Evolutionary conservation across 2,888 invertebrate species (phyloP), one percentile per base, ranked within the genome.

Genomic region (Entomobrya multifasciata): DNA sequence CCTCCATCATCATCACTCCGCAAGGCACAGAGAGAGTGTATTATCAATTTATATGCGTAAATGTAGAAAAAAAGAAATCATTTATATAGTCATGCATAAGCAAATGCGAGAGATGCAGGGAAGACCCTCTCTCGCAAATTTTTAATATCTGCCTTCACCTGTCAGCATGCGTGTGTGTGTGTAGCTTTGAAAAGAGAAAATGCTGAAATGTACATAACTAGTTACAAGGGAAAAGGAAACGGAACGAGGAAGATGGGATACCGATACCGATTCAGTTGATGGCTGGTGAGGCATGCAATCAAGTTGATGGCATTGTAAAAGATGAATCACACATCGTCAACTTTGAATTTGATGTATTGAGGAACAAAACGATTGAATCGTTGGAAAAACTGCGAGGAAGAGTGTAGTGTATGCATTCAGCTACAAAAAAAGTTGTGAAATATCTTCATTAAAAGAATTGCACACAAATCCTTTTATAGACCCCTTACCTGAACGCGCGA

Each of bases 251-350:
- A 52, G 52, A 47, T 20, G 44, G 25, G 77, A 55, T 81, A 70
- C 65, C 57, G 60, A 67, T 44, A 22, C 62, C n/a, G 30, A 67
- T 49, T 70, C 49, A 15, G 81, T 72, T 76, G 83, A 83, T 83
- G 65, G 49, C 76, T 76, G 83, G 74, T 83, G 83, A 83, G 57
- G 83, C 83, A 27, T 76, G 83, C 83, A 83, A 83, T 83, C 83
- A 83, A 83, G 36, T 83, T 83, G 74, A 83, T 83, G 83, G 83
- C 65, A 83, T 83, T 83, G 74, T 83, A 74, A 83, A 83, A 83
- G 83, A 83, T 83, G 83, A 83, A 83, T 83, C 83, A 83, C 76
- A 81, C 57, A 83, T 65, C 76, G 74, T 83, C 83, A 74, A 65
- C 72, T 83, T 83, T 76, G 76, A 83, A 83, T 83, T 74, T 76